These are phyloP conservation scores for Drosophila aldrichi DNA, from an alignment of 2,888 invertebrate genomes.

Conservation along the genomic window DNA sequence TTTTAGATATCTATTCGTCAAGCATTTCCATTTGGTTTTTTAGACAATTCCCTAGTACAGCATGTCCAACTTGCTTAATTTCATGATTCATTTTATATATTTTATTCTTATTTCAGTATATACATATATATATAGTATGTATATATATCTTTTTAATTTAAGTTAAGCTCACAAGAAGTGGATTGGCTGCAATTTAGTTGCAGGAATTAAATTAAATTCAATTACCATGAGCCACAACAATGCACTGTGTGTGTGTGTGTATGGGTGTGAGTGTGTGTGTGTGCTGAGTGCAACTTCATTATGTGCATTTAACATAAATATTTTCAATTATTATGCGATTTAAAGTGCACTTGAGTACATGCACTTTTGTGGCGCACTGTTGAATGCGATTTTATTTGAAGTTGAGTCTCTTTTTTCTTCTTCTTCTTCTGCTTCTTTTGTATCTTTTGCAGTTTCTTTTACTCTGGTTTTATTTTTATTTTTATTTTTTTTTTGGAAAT, in stretches of 20 bases:
- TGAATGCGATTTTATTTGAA: slow-evolving; percentile 62
- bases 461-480: slow-evolving; percentile 13
- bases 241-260: background rate
- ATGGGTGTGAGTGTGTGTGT: slow-evolving; percentile 9
- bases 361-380: slow-evolving; percentile 63
- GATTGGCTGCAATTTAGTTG: slow-evolving; percentile 68
- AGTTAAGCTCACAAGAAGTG: slow-evolving; percentile 45
- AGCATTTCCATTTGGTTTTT: background rate
- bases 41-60: background rate
- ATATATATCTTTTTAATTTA: background rate
- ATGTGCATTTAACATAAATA: slow-evolving; percentile 76
- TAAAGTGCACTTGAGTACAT: slow-evolving; percentile 69
- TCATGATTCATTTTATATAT: background rate
- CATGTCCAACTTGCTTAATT: background rate
- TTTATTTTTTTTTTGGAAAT: slow-evolving; percentile 33
- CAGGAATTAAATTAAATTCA: slow-evolving; percentile 75
- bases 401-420: slow-evolving; percentile 47
- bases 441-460: slow-evolving; percentile 65
- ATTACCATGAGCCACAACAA: slow-evolving; percentile 71
- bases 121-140: background rate
- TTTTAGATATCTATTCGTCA: background rate
- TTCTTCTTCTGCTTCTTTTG: slow-evolving; percentile 53
- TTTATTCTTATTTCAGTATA: slow-evolving; percentile 6
- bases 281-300: slow-evolving; percentile 75
- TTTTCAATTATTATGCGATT: slow-evolving; percentile 81